A percentile compares a stretch with the other conserved stretches of the same genome.
Evolutionary conservation across 2,888 invertebrate species (phyloP).

Genomic region (Sialis fuliginosa): DNA sequence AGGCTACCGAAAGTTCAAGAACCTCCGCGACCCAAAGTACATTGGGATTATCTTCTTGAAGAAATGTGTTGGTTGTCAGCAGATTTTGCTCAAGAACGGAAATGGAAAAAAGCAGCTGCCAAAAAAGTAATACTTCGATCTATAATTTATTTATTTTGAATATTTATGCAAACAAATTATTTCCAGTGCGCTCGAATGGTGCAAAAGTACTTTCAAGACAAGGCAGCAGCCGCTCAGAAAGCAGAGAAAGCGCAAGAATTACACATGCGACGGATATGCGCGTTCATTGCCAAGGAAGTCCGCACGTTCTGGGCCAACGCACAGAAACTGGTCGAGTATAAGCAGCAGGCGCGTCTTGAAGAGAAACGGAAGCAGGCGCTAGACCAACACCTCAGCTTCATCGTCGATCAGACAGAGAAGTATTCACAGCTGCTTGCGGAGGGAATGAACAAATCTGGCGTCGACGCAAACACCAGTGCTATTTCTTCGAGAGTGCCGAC

Average conservation of each 20-base stretch:
- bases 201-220: constrained; percentile 81
- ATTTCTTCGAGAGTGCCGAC: constrained; percentile 30
- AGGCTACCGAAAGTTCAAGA: constrained; percentile 84
- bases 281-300: constrained; percentile 83
- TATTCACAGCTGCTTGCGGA: constrained; percentile 84
- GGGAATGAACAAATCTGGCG: constrained; percentile 49
- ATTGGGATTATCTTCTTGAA: constrained; percentile 97
- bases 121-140: constrained; percentile 41
- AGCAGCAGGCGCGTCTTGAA: constrained; percentile 80
- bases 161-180: not conserved
- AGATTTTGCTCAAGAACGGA: constrained; percentile 93
- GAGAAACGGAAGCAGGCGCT: constrained; percentile 87
- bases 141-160: constrained; percentile 5
- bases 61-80: constrained; percentile 98
- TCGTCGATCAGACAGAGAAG: constrained; percentile 96
- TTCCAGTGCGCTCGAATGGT: constrained; percentile 70
- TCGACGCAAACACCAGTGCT: constrained; percentile 24
- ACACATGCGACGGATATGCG: constrained; percentile 69
- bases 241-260: constrained; percentile 86
- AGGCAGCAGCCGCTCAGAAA: constrained; percentile 71
- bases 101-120: constrained; percentile 93
- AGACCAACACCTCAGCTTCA: constrained; percentile 92
- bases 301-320: constrained; percentile 92
- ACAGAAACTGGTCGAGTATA: constrained; percentile 91
- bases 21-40: constrained; percentile 77